phyloP scores from a whole-genome alignment of 1,140 invertebrate species.

The Lycorma delicatula region DNA sequence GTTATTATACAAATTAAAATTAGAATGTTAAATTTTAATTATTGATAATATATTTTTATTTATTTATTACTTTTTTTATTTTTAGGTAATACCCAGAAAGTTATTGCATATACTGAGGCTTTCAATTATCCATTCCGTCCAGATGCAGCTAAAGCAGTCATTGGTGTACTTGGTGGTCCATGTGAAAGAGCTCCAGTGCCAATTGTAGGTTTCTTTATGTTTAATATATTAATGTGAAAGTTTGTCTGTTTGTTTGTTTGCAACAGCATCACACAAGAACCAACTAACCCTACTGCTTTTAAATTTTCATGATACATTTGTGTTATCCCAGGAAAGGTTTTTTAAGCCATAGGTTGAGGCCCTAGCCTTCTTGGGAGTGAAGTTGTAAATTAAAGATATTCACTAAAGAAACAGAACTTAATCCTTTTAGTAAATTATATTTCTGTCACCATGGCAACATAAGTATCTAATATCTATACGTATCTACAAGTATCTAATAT shows the following conservation, averaged over 20 bases:
- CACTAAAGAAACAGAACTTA: too few species aligned
- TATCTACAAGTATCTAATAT: too few species aligned
- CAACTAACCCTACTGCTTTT: background rate
- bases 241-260: background rate
- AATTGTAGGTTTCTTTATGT: slow-evolving; percentile 18
- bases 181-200: slow-evolving; percentile 36
- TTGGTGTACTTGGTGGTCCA: slow-evolving; percentile 40
- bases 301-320: background rate
- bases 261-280: background rate
- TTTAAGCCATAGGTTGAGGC: background rate
- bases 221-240: background rate
- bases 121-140: slow-evolving; percentile 51
- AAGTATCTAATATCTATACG: too few species aligned
- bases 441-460: too few species aligned
- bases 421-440: too few species aligned
- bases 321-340: background rate
- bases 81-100: slow-evolving; percentile 9
- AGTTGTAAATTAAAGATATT: too few species aligned
- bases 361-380: too few species aligned
- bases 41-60: background rate
- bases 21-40: background rate
- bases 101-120: slow-evolving; percentile 43
- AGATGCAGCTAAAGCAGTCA: slow-evolving; percentile 47
- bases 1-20: background rate
- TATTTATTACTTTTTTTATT: background rate